Conservation (phyloP, 2,797 vertebrate genomes). For the Argentina silus region DNA sequence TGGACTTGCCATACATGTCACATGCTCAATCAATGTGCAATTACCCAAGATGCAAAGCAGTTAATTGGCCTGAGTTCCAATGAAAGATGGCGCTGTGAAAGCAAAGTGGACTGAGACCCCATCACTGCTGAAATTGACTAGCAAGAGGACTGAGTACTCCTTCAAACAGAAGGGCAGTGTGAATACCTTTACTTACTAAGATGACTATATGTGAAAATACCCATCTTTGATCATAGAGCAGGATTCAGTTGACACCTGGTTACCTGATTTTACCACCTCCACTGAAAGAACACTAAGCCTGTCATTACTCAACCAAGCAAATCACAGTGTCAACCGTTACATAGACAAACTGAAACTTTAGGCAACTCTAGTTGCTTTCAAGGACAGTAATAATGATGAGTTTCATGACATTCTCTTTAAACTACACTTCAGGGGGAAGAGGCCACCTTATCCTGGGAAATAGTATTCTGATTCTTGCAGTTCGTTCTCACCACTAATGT, state of each 20-base stretch:
- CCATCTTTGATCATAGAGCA: background rate
- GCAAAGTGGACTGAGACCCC: too few relatives aligned
- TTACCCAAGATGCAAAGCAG: too few relatives aligned
- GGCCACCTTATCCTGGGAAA: conserved; percentile 14
- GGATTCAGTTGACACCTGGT: conserved; percentile 15
- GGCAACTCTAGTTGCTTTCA: background rate
- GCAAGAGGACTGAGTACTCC: too few relatives aligned
- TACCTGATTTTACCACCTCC: conserved; percentile 11
- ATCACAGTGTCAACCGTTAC: conserved; percentile 1
- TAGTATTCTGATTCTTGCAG: background rate
- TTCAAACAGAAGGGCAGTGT: background rate
- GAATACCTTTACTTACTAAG: background rate
- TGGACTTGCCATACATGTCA: too few relatives aligned
- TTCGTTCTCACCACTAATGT: background rate
- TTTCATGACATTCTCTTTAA: background rate
- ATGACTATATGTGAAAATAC: too few relatives aligned
- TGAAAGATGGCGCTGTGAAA: too few relatives aligned
- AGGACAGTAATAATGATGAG: background rate
- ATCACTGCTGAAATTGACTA: too few relatives aligned
- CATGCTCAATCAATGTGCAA: too few relatives aligned
- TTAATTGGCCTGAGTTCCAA: too few relatives aligned
- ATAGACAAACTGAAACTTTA: conserved; percentile 8
- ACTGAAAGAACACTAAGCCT: conserved; percentile 10
- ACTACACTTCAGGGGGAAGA: background rate
- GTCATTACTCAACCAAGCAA: conserved; percentile 18